Evolutionary conservation across 1,140 invertebrate genomes (phyloP), one percentile per base, ranked within the genome.

Genomic region (Pseudomyrmex flavicornis): DNA sequence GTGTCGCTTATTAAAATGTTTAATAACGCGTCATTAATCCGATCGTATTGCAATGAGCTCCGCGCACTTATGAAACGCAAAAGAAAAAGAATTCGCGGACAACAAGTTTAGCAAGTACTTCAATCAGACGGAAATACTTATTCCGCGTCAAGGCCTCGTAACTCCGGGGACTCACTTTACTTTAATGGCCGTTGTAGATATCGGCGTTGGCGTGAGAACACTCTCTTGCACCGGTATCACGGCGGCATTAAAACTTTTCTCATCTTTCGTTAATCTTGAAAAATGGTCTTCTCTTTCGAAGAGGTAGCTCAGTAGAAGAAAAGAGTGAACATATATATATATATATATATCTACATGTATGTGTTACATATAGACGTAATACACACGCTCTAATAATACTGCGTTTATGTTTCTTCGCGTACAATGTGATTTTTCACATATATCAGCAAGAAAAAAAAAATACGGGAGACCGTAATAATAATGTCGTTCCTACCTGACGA

Each of bases 191-290:
- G 62, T 85, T 66, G 70, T 52, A 77, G 76, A 88, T 72, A 65
- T 59, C 86, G n/a, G 20, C n/a, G 48, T 65, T 54, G 61, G 22
- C 35, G 69, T 61, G 77, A 82, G 63, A 80, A 46, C 59, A 46
- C 48, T 63, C 48, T 63, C 50, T 17, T 44, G 56, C 82, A 48
- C 76, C 56, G 62, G 48, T 88, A 91, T 91, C 91, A 84, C 85
- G 69, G 70, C 63, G 84, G 74, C 87, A 88, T 93, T 93, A 93
- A 93, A 93, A 93, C 92, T 93, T 93, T 93, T 91, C 92, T 93
- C 93, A 93, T 93, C 90, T 92, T 89, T 89, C 85, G 88, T 89
- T 93, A 92, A 92, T 93, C 90, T 93, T 88, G 89, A 93, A 93
- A 92, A 93, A 93, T 91, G 85, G 82, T 88, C 89, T 77, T 77